Percentiles rank a stretch among this genome's conserved stretches.
Conservation (phyloP, 1,140 invertebrate species). For the Araneus ventricosus region DNA sequence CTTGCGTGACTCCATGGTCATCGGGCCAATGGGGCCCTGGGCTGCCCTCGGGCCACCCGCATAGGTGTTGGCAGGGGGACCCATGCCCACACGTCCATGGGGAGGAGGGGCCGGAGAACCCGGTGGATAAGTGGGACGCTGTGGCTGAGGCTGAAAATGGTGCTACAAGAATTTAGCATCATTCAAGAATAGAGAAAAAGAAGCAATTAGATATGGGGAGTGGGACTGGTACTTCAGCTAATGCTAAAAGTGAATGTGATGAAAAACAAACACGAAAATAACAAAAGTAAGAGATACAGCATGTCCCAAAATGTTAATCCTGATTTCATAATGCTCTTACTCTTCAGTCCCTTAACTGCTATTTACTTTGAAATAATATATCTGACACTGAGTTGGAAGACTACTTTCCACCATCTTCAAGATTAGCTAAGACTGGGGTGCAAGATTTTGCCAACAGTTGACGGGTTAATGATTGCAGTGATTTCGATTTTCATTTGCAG, state of each 20-base stretch:
- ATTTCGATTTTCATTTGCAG: no score
- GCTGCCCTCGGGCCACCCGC: slow-evolving; percentile 56
- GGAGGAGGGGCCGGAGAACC: slow-evolving; percentile 74
- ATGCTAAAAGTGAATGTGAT: background rate
- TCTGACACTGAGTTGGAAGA: no score
- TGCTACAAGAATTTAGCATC: slow-evolving; percentile 43
- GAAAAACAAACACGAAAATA: background rate
- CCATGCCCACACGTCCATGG: slow-evolving; percentile 70
- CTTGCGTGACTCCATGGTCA: slow-evolving; percentile 76
- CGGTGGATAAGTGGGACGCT: slow-evolving; percentile 55
- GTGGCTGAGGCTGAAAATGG: slow-evolving; percentile 57
- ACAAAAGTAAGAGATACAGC: background rate
- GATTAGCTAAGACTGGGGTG: no score
- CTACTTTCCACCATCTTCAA: no score
- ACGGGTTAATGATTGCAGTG: no score
- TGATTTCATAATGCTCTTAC: no score
- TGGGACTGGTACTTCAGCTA: background rate
- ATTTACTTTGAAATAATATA: no score
- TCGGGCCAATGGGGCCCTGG: slow-evolving; percentile 71
- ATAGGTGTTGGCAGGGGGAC: slow-evolving; percentile 66
- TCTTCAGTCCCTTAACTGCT: no score
- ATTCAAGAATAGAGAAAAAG: slow-evolving; percentile 47
- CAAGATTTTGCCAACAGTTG: no score
- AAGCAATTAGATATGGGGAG: slow-evolving; percentile 57
- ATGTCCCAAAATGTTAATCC: background rate